Percentiles rank a stretch among this genome's conserved stretches.
Conservation (phyloP, 2,113 vertebrate species). For the Fulica atra region DNA sequence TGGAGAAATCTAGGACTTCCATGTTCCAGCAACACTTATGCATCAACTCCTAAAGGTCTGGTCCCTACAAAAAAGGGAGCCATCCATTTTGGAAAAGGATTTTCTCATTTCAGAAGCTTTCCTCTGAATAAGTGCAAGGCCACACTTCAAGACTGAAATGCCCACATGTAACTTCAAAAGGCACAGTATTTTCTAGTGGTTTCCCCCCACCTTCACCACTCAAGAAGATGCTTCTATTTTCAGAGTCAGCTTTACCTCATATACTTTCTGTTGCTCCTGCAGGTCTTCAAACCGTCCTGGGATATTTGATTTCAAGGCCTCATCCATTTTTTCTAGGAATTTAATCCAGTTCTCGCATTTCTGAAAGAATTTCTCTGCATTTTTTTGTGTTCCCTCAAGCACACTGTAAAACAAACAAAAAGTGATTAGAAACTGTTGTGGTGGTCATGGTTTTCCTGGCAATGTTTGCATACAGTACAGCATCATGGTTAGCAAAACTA, state of each 20-base stretch:
- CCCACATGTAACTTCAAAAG: background rate
- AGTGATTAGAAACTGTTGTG: background rate
- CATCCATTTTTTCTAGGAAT: slow-evolving; percentile 87
- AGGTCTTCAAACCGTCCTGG: slow-evolving; percentile 76
- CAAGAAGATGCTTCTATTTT: background rate
- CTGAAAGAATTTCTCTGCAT: slow-evolving; percentile 81
- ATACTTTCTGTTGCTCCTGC: slow-evolving; percentile 83
- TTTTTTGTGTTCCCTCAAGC: slow-evolving; percentile 76
- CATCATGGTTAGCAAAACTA: background rate
- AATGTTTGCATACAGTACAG: background rate
- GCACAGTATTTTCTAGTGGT: background rate
- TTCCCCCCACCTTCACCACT: background rate
- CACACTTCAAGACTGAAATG: background rate
- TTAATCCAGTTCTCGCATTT: slow-evolving; percentile 88
- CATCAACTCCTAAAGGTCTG: background rate
- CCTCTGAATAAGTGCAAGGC: background rate
- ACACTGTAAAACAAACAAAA: slow-evolving; percentile 73
- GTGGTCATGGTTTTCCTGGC: background rate
- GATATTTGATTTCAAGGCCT: slow-evolving; percentile 75
- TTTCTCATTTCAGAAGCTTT: background rate
- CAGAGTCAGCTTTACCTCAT: slow-evolving; percentile 77
- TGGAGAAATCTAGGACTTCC: background rate
- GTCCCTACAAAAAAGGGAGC: background rate
- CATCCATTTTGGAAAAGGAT: background rate
- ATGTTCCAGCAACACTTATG: background rate